These are phyloP conservation scores for Paralichthys olivaceus DNA, from an alignment of 2,113 vertebrate genomes.

Conservation along the genomic window DNA sequence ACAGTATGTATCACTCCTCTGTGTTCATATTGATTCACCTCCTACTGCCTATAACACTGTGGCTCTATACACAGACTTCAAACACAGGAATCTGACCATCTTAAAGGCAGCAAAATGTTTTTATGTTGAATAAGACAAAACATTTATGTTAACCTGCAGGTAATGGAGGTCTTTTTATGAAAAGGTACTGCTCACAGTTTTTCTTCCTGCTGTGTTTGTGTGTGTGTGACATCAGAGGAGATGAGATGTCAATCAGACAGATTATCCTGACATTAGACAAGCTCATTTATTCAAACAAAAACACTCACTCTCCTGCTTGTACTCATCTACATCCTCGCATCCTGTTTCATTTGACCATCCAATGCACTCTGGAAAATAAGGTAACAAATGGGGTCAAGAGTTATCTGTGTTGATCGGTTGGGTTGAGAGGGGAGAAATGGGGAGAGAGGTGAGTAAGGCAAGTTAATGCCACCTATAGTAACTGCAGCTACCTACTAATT, in stretches of 20 bases:
- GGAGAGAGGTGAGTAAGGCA: too few relatives aligned
- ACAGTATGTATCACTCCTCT: not conserved
- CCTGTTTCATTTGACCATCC: not conserved
- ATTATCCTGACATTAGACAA: constrained; percentile 36
- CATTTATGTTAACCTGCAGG: too few relatives aligned
- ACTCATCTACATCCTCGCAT: not conserved
- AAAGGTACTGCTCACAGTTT: not conserved
- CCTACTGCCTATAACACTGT: not conserved
- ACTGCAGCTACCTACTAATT: too few relatives aligned
- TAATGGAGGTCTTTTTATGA: too few relatives aligned
- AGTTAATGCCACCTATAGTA: too few relatives aligned
- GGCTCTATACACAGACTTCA: not conserved
- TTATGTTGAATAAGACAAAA: too few relatives aligned
- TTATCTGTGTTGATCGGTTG: too few relatives aligned
- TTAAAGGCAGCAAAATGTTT: not conserved
- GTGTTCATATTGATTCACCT: not conserved
- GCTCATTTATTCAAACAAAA: constrained; percentile 47
- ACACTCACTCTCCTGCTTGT: too few relatives aligned
- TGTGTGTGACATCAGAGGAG: constrained; percentile 5
- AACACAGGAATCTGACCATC: not conserved
- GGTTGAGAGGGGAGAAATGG: too few relatives aligned
- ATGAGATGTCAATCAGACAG: constrained; percentile 37
- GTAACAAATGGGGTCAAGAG: too few relatives aligned
- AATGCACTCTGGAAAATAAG: too few relatives aligned
- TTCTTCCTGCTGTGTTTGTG: constrained; percentile 1